Percentiles rank a stretch among this genome's conserved stretches.
phyloP scores from a whole-genome alignment of 2,113 vertebrate genomes.

The Etheostoma cragini region DNA sequence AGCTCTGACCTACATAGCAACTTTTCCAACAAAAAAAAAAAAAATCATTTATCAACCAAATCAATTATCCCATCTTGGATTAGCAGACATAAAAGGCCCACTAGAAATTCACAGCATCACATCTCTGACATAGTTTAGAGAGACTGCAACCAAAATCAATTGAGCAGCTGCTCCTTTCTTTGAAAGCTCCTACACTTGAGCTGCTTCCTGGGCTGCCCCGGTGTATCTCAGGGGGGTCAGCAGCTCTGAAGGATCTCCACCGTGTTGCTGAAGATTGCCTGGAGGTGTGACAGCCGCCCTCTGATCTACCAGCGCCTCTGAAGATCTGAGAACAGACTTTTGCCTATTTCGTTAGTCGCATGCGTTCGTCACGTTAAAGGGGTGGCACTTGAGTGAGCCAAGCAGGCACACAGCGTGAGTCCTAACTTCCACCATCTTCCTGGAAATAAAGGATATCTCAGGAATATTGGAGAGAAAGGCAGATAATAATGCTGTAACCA shows the following conservation, averaged over 20 bases:
- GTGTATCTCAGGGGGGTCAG: slow-evolving; percentile 67
- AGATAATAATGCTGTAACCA: slow-evolving; percentile 7
- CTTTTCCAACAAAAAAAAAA: slow-evolving; percentile 11
- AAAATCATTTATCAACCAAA: slow-evolving; percentile 54
- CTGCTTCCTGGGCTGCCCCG: slow-evolving; percentile 47
- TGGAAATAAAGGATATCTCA: slow-evolving; percentile 46
- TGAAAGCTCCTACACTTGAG: slow-evolving; percentile 45
- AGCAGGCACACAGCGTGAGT: slow-evolving; percentile 45
- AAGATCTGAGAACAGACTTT: slow-evolving; percentile 73
- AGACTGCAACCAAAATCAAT: slow-evolving; percentile 51
- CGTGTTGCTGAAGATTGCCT: slow-evolving; percentile 60
- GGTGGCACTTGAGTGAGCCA: slow-evolving; percentile 59
- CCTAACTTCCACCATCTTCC: slow-evolving; percentile 34
- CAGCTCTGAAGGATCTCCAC: slow-evolving; percentile 60
- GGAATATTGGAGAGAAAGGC: slow-evolving; percentile 5
- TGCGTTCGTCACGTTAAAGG: slow-evolving; percentile 63
- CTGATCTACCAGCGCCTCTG: slow-evolving; percentile 73
- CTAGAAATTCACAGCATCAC: slow-evolving; percentile 36
- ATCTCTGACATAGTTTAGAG: slow-evolving; percentile 39
- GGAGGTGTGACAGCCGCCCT: slow-evolving; percentile 71
- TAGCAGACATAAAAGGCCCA: slow-evolving; percentile 50
- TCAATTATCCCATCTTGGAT: slow-evolving; percentile 52
- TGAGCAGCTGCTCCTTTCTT: slow-evolving; percentile 55
- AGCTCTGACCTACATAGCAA: slow-evolving; percentile 65
- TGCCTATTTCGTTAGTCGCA: slow-evolving; percentile 41